Base-by-base conservation (phyloP, 2,888 invertebrate genomes). In the Mythimna lalbum region DNA sequence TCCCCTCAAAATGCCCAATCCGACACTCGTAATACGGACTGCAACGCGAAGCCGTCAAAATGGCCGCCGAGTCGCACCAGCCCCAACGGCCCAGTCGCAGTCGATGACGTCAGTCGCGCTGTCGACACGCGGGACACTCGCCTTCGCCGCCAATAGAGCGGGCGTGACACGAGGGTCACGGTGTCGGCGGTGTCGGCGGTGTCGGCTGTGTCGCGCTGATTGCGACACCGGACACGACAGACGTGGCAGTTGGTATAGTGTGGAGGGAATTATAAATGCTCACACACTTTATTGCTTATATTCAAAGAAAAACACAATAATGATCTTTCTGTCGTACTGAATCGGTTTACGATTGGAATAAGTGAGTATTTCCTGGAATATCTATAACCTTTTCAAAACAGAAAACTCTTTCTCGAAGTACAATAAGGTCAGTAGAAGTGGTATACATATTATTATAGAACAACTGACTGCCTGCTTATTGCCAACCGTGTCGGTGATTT, bases 61-160 rank as follows among this genome's bases (percentile, higher is more conserved):
- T 27, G 33, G 33, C 52, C 19, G 31, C 14, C 27, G 47, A 23
- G 36, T 33, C 27, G 19, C 23, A 12, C 36, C 21, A 21, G 56
- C 6, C 56, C 36, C 21, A 21, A 33, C 6, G 33, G 12, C 4
- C 21, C 53, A 19, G 49, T 23, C 23, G 21, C 43, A 21, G 50
- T n/a, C 59, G 7, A 19, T 62, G 78, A 67, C 72, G 81, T 70
- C 67, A 81, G 36, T 31, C 60, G 63, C 21, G 19, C 50, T 52
- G 77, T 77, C 43, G 53, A 63, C 64, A 56, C 19, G 49, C 39
- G 23, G 19, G 65, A 63, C 69, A 50, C n/a, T 27, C 63, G 39
- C 43, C 33, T 39, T 60, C 56, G 43, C 52, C 39, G 31, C n/a
- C 69, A 47, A 63, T 56, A 33, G 52, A 56, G 56, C 21, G 65